Base-by-base conservation (phyloP, 2,888 invertebrate species). In the Gymnocheta viridis region DNA sequence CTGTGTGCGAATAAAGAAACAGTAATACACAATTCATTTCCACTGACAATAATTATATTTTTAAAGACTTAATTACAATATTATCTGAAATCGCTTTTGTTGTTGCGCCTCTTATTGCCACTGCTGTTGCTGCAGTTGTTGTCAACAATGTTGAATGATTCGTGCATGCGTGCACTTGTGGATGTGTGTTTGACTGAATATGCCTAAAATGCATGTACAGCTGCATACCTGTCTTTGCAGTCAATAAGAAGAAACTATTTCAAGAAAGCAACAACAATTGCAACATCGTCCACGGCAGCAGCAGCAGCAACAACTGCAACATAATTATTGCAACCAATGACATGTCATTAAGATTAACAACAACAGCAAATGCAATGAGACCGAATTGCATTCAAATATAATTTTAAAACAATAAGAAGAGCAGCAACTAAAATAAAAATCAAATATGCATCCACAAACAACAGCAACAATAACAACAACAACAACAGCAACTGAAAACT, bases 11-110 rank as follows among this genome's bases (percentile, higher is more conserved):
- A 56, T 32, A 56, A 22, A 64, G 17, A 64, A n/a, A 56, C 7
- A 51, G 32, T 54, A 29, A 60, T 47, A 32, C 51, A 72, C 76
- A 84, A 44, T 69, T 72, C 72, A 84, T 84, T 84, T 81, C 35
- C 72, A 77, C 56, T 73, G 76, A 88, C 89, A 89, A 89, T 90
- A 89, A 90, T 89, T 89, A 90, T 89, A 89, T 89, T 90, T 90
- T 89, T 90, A 90, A 85, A 84, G 88, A 88, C 88, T 90, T 89
- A 89, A 89, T 90, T 89, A 90, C 87, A 85, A 89, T 89, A 89
- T 89, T 88, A 86, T 62, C 62, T 56, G 72, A 67, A 66, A 80
- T 86, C 64, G 74, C 35, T 79, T 14, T 67, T 73, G 22, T 66
- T 69, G 60, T 60, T 82, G 35, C 38, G n/a, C n/a, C n/a, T n/a